Percentiles rank a stretch among this genome's conserved stretches.
Conservation (phyloP, 1,140 invertebrate genomes). For the Brachionus rubens region DNA sequence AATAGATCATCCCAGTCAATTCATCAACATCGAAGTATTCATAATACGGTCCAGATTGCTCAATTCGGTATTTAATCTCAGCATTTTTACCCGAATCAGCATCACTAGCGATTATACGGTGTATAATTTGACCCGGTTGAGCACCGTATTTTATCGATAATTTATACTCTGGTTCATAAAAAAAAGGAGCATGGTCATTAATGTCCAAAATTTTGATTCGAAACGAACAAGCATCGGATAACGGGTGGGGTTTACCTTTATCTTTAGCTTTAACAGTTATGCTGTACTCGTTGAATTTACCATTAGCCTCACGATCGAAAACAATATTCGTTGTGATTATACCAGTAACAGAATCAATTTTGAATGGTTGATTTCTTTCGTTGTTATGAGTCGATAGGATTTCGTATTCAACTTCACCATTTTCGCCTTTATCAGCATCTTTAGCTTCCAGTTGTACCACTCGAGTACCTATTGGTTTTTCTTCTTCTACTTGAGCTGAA, state of each 20-base stretch:
- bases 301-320: constrained; percentile 71
- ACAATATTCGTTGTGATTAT: constrained; percentile 76
- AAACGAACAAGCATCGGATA: constrained; percentile 35
- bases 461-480: constrained; percentile 82
- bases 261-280: constrained; percentile 53
- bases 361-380: constrained; percentile 62
- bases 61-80: constrained; percentile 39
- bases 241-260: constrained; percentile 48
- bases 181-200: constrained; percentile 46
- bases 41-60: not conserved
- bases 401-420: constrained; percentile 77
- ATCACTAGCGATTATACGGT: constrained; percentile 33
- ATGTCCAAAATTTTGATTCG: constrained; percentile 25
- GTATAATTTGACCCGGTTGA: constrained; percentile 28
- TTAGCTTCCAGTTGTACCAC: constrained; percentile 75
- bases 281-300: constrained; percentile 48
- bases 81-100: constrained; percentile 45
- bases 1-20: constrained; percentile 27
- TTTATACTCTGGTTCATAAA: constrained; percentile 42
- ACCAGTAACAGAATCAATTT: constrained; percentile 74
- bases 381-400: constrained; percentile 63
- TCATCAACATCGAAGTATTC: constrained; percentile 31
- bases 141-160: constrained; percentile 23
- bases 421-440: constrained; percentile 81
- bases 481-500: constrained; percentile 77